Conservation (phyloP, 2,888 invertebrate species). For the Nephrotoma flavescens region DNA sequence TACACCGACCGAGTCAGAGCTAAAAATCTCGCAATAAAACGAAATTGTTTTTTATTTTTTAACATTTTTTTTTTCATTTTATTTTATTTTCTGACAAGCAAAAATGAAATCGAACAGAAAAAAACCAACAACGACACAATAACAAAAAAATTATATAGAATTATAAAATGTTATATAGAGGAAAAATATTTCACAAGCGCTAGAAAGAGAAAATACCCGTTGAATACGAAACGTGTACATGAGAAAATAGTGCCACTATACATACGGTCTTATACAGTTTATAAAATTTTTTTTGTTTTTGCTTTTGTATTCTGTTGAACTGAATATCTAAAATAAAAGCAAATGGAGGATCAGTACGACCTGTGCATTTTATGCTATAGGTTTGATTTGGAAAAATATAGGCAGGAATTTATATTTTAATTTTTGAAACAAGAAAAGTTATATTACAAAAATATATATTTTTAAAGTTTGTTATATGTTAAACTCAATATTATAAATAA, state of each 20-base stretch:
- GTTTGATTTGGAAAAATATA: slow-evolving; percentile 6
- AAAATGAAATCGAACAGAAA: slow-evolving; percentile 1
- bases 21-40: slow-evolving; percentile 1
- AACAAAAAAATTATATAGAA: neutral
- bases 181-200: neutral
- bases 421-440: neutral
- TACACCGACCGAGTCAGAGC: neutral
- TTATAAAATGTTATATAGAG: neutral
- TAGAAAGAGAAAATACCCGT: neutral
- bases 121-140: neutral
- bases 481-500: neutral
- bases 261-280: neutral
- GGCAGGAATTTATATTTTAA: neutral
- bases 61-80: neutral
- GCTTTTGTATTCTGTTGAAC: neutral
- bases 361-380: slow-evolving; percentile 13
- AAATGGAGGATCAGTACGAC: slow-evolving; percentile 13
- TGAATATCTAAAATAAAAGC: slow-evolving; percentile 6
- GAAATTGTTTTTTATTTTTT: neutral
- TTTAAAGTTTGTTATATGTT: neutral
- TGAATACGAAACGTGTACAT: neutral
- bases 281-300: neutral
- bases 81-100: slow-evolving; percentile 3
- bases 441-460: neutral
- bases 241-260: neutral